These are phyloP conservation scores for Marisa cornuarietis DNA, from an alignment of 1,140 invertebrate species.

Conservation along the genomic window DNA sequence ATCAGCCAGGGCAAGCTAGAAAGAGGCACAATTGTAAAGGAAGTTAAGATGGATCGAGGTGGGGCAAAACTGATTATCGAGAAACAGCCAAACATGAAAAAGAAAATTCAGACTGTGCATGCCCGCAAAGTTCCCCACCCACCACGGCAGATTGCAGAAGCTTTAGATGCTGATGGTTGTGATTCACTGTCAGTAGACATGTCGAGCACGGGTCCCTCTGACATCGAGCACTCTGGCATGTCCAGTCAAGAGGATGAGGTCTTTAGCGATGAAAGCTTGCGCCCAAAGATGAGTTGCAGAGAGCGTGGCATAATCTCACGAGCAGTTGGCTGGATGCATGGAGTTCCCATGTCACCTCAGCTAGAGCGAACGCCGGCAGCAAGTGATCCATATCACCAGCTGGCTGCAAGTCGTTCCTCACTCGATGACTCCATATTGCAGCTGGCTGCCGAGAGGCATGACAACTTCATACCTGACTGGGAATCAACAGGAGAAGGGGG, in stretches of 20 bases:
- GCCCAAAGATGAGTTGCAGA: not conserved
- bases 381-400: conserved; percentile 23
- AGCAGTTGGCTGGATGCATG: not conserved
- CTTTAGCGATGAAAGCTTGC: conserved; percentile 21
- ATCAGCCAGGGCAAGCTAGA: conserved; percentile 10
- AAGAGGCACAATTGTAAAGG: conserved; percentile 33
- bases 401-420: conserved; percentile 46
- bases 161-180: conserved; percentile 26
- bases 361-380: conserved; percentile 2
- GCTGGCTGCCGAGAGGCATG: conserved; percentile 46
- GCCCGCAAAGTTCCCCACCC: conserved; percentile 35
- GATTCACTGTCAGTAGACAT: conserved; percentile 25
- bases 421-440: conserved; percentile 54
- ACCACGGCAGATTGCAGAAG: conserved; percentile 35
- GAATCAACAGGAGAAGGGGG: conserved; percentile 25
- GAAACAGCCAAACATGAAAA: conserved; percentile 46
- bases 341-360: conserved; percentile 1
- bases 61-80: conserved; percentile 51
- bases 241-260: conserved; percentile 33
- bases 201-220: conserved; percentile 32
- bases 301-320: conserved; percentile 22
- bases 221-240: conserved; percentile 26
- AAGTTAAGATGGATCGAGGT: conserved; percentile 28
- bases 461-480: conserved; percentile 36
- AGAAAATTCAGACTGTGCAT: conserved; percentile 37